Evolutionary conservation across 2,797 vertebrate genomes (phyloP).

Genomic region (Tolypeutes matacus): DNA sequence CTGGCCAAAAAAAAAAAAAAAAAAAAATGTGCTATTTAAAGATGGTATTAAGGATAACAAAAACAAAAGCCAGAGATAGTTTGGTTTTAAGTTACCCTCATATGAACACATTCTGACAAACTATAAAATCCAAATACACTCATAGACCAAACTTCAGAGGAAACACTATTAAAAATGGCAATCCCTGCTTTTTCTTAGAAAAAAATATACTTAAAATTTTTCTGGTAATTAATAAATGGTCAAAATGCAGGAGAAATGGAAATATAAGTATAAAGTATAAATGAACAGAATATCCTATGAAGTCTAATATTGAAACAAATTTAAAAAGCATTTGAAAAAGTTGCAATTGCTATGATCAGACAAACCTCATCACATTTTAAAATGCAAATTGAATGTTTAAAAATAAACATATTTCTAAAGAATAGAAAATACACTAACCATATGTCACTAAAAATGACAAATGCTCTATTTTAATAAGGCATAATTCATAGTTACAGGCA

Average conservation of each 20-base stretch:
- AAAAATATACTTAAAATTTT: neutral
- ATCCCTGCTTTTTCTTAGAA: neutral
- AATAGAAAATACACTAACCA: neutral
- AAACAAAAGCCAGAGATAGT: neutral
- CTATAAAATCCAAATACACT: neutral
- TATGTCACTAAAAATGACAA: neutral
- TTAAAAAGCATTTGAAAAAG: neutral
- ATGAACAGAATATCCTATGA: neutral
- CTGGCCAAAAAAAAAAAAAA: too few relatives aligned
- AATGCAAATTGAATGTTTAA: neutral
- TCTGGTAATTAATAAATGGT: neutral
- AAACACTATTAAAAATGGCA: neutral
- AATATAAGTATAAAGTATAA: neutral
- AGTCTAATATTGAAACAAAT: neutral
- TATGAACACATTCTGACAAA: neutral
- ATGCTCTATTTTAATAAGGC: neutral
- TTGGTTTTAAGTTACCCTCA: neutral
- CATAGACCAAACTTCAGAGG: neutral
- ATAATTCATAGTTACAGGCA: neutral
- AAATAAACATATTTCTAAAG: neutral
- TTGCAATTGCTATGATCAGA: neutral
- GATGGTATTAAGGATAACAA: neutral
- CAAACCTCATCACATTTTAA: neutral
- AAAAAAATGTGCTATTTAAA: neutral
- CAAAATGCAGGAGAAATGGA: neutral